phyloP scores from a whole-genome alignment of 2,888 invertebrate genomes.

The Stomorhina lunata region DNA sequence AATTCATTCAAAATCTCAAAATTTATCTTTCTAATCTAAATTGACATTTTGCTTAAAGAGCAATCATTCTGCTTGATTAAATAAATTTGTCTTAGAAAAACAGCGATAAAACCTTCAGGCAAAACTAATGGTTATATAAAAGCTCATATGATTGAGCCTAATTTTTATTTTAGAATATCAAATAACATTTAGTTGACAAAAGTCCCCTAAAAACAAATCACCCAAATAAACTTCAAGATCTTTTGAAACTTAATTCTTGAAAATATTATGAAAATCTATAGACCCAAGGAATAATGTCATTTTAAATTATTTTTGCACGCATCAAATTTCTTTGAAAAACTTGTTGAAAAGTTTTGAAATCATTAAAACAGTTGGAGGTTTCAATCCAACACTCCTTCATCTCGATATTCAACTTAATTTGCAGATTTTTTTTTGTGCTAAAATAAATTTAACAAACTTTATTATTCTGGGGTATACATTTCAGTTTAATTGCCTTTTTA shows the following conservation, averaged over 20 bases:
- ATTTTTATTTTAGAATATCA: background rate
- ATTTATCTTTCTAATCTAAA: slow-evolving; percentile 52
- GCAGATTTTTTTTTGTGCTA: background rate
- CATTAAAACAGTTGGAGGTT: slow-evolving; percentile 60
- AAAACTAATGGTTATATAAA: background rate
- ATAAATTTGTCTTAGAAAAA: slow-evolving; percentile 52
- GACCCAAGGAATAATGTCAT: slow-evolving; percentile 47
- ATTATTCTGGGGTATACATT: slow-evolving; percentile 24
- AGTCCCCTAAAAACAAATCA: background rate
- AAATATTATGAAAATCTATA: background rate
- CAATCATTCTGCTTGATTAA: slow-evolving; percentile 62
- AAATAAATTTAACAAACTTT: background rate
- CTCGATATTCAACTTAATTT: background rate
- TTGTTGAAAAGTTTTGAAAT: slow-evolving; percentile 62
- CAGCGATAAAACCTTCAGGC: background rate
- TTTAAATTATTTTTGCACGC: slow-evolving; percentile 64
- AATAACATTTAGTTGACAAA: background rate
- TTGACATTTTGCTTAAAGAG: slow-evolving; percentile 60
- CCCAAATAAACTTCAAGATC: background rate
- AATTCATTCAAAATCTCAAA: slow-evolving; percentile 1
- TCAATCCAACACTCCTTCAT: background rate
- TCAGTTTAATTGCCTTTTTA: slow-evolving; percentile 52
- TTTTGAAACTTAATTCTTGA: background rate
- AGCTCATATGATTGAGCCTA: background rate
- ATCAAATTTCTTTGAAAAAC: slow-evolving; percentile 65